A percentile compares a stretch with the other conserved stretches of the same genome.
Conservation (phyloP, 2,113 vertebrate species). For the Serilophus lunatus region DNA sequence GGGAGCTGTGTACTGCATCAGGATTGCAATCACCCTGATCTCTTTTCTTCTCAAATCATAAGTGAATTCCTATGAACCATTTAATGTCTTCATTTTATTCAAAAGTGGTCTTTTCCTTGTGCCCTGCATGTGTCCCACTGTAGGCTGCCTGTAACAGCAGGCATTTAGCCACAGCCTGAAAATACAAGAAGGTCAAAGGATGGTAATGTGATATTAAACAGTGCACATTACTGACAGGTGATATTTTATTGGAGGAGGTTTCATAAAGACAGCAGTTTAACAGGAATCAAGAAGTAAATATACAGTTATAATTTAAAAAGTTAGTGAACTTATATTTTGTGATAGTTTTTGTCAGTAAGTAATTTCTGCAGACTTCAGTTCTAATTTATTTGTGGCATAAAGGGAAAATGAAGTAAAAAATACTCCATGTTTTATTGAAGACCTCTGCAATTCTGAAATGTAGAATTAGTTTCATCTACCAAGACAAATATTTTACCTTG, state of each 20-base stretch:
- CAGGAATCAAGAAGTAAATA: background rate
- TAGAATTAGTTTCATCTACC: background rate
- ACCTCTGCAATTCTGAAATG: background rate
- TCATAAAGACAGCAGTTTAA: background rate
- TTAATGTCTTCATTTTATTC: background rate
- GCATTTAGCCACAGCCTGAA: constrained; percentile 26
- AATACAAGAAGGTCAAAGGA: constrained; percentile 66
- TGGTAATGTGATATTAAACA: constrained; percentile 75
- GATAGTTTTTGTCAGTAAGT: background rate
- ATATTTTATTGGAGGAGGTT: constrained; percentile 19
- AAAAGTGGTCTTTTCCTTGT: background rate
- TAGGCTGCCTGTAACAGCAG: constrained; percentile 23
- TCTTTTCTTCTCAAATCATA: background rate
- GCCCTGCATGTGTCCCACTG: constrained; percentile 19
- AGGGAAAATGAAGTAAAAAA: background rate
- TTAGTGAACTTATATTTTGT: background rate
- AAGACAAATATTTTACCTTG: background rate
- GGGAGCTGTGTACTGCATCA: background rate
- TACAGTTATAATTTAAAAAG: background rate
- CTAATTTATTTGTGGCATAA: background rate
- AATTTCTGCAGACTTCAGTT: background rate
- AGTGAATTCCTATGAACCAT: background rate
- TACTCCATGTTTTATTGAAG: background rate
- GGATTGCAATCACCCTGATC: background rate
- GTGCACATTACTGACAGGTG: background rate